phyloP scores from a whole-genome alignment of 2,113 vertebrate genomes.

The Eulemur macaco region DNA sequence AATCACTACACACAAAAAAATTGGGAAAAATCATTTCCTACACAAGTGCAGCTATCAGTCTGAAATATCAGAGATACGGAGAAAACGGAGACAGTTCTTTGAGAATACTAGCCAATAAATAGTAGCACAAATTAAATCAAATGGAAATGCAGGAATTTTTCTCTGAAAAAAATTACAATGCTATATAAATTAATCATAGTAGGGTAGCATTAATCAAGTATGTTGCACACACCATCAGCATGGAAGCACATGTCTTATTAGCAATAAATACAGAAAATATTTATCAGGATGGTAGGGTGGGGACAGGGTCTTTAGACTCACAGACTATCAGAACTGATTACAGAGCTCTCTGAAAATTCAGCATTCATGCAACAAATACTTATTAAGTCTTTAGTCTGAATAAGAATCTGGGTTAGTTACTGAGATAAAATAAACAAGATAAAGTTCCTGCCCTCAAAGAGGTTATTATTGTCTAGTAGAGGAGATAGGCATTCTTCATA shows the following conservation, averaged over 20 bases:
- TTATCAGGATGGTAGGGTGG: not conserved
- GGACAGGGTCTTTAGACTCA: not conserved
- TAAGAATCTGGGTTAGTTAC: not conserved
- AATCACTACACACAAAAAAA: conserved; percentile 23
- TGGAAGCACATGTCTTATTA: not conserved
- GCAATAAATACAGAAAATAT: not conserved
- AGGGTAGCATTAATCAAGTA: not conserved
- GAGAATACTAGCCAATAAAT: conserved; percentile 48
- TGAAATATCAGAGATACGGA: conserved; percentile 66
- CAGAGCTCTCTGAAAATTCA: not conserved
- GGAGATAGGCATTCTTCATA: not conserved
- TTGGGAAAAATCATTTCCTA: conserved; percentile 63
- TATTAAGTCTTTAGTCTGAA: not conserved
- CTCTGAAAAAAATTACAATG: not conserved
- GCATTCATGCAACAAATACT: not conserved
- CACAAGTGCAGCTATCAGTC: conserved; percentile 56
- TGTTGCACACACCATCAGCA: not conserved
- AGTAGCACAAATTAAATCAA: conserved; percentile 52
- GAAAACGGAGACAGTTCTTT: conserved; percentile 42
- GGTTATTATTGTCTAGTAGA: not conserved
- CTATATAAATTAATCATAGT: conserved; percentile 16
- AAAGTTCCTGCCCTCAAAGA: not conserved
- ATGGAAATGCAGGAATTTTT: conserved; percentile 20
- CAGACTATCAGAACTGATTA: not conserved
- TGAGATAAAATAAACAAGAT: not conserved